Evolutionary conservation across 2,797 vertebrate species (phyloP), one percentile per base, ranked within the genome.

Genomic region (Enteromius unitaeniatus): DNA sequence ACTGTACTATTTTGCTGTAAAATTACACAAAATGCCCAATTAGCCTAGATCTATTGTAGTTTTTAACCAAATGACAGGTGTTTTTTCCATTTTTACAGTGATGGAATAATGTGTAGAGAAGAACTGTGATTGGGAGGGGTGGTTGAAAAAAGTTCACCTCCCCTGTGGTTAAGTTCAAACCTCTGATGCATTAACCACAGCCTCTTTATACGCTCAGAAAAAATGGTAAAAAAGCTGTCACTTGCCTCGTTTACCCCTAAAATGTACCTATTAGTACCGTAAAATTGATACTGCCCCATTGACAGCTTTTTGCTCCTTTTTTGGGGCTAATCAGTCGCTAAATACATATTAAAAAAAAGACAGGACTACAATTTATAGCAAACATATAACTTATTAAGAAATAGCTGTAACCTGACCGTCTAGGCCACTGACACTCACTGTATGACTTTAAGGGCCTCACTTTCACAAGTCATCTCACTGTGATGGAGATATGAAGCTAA

Each of bases 401-500:
- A 68, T 3, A 23, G 68, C 11, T 15, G 7, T 62, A 75, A 62
- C 3, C 60, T 78, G 60, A 65, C 34, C 79, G n/a, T 64, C 26
- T 64, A 1, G 26, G 26, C 60, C 15, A 64, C 28, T 17, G 60
- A 64, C 60, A 64, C 28, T 17, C 6, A 80, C 77, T 84, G 45
- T 68, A 79, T 82, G 74, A 70, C 53, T 55, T 75, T 85, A 83
- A 88, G 31, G 67, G 65, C 75, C 77, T 58, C 64, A 37, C 55
- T 68, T 37, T 42, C 60, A 75, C 75, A 84, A 81, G 82, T 55
- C 81, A 75, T 82, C 69, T 68, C 84, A 37, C 45, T 49, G 78
- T 85, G 85, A 78, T 84, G 68, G 69, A 85, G 58, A 89, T 88
- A 80, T 31, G 65, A 78, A 81, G 78, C 78, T 87, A 86, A 86